Conservation (phyloP, 2,797 vertebrate genomes). For the Clamator glandarius region DNA sequence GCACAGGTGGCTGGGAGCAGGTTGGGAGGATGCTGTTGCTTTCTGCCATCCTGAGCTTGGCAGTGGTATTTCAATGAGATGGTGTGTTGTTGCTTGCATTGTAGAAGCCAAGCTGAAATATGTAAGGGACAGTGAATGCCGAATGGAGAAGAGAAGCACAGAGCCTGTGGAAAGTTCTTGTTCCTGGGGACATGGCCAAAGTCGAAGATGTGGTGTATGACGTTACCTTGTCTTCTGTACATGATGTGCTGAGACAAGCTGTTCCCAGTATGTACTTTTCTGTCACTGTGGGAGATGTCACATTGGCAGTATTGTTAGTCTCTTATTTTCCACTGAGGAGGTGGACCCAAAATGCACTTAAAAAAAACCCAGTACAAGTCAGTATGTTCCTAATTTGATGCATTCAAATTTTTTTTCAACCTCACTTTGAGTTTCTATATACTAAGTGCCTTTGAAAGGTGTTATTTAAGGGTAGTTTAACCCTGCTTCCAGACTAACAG, state of each 20-base stretch:
- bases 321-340: not conserved
- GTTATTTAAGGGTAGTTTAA: not conserved
- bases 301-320: not conserved
- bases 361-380: not conserved
- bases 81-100: rapidly evolving
- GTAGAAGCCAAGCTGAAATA: not conserved
- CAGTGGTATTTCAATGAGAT: not conserved
- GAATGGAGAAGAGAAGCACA: not conserved
- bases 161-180: not conserved
- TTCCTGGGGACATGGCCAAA: not conserved
- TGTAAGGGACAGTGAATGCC: rapidly evolving
- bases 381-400: not conserved
- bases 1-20: not conserved
- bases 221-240: not conserved
- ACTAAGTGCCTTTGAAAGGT: not conserved
- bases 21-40: not conserved
- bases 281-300: not conserved
- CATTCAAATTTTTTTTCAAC: not conserved
- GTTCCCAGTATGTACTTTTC: constrained; percentile 6
- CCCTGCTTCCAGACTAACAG: not conserved
- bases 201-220: rapidly evolving
- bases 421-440: not conserved
- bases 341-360: not conserved
- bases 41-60: not conserved
- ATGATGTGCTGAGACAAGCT: not conserved